A percentile compares a stretch with the other conserved stretches of the same genome.
These are phyloP conservation scores for Drosophila testacea DNA, from an alignment of 2,888 invertebrate genomes.

Conservation along the genomic window DNA sequence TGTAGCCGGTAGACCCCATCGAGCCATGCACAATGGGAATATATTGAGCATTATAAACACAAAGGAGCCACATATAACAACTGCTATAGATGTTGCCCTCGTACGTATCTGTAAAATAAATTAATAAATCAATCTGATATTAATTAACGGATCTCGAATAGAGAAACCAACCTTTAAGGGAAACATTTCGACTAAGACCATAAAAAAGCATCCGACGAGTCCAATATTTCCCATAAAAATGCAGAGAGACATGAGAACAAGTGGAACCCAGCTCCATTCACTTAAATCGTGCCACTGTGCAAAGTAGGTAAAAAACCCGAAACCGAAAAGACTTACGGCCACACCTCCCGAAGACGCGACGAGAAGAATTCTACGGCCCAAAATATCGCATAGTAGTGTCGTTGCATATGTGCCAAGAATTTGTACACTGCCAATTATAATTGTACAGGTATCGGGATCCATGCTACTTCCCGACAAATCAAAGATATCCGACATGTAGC, in stretches of 20 bases:
- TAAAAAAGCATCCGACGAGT: slow-evolving; percentile 79
- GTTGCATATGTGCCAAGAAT: slow-evolving; percentile 78
- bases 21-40: slow-evolving; percentile 74
- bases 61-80: slow-evolving; percentile 68
- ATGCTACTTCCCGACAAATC: slow-evolving; percentile 71
- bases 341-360: slow-evolving; percentile 76
- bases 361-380: slow-evolving; percentile 80
- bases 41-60: slow-evolving; percentile 77
- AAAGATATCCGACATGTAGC: slow-evolving; percentile 83
- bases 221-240: slow-evolving; percentile 82
- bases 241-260: slow-evolving; percentile 77
- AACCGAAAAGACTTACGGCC: slow-evolving; percentile 65
- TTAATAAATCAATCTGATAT: neutral
- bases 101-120: slow-evolving; percentile 74
- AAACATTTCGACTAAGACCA: slow-evolving; percentile 82
- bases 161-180: slow-evolving; percentile 76
- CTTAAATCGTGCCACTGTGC: slow-evolving; percentile 52
- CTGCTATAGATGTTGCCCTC: slow-evolving; percentile 67
- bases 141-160: neutral
- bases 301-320: slow-evolving; percentile 76
- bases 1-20: slow-evolving; percentile 62
- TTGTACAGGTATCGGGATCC: slow-evolving; percentile 80
- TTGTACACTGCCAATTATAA: slow-evolving; percentile 81
- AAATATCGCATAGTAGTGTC: slow-evolving; percentile 78
- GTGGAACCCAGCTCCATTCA: slow-evolving; percentile 77